Evolutionary conservation across 2,113 vertebrate genomes (phyloP), one percentile per base, ranked within the genome.

Genomic region (Oxygymnocypris stewartii): DNA sequence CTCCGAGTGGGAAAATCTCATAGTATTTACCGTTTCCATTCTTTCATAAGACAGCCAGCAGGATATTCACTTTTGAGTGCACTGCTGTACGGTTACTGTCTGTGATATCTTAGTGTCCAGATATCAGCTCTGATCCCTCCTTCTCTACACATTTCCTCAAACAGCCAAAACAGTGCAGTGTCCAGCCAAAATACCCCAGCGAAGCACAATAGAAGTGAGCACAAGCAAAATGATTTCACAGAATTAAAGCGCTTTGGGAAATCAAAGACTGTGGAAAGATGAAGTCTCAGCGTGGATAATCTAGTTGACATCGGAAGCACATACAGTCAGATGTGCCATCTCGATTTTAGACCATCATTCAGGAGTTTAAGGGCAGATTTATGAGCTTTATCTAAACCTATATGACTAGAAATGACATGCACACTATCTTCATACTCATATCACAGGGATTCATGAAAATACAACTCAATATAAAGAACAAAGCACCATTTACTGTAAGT

Each of bases 171-270:
- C 28, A 31, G 3, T 12, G 18, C 71, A 74, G 11, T 31, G 63
- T 65, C 63, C 63, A 65, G 25, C 63, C 28, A 25, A 31, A 67
- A 67, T 2, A 31, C 1, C 71, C 40, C 3, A n/a, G 71, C 71
- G 44, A 13, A n/a, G 10, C 20, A 74, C 71, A 74, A 74, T n/a
- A 74, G 71, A n/a, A 44, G 23, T 7, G n/a, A 12, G 37, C 71
- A 74, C 20, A 9, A 74, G 37, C 18, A 42, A n/a, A 74, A n/a
- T 37, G 71, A 74, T 74, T 74, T 74, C 37, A 74, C 1, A 20
- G 71, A 74, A 74, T 74, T 44, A 74, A 74, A 74, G 71, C 20
- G 40, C 71, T 74, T 74, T 74, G 37, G 37, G 71, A 74, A 74
- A 74, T 74, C 71, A 74, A 74, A 74, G 71, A 74, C 71, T 42